Evolutionary conservation across 2,888 invertebrate species (phyloP), one percentile per base, ranked within the genome.

Genomic region (Steinernema scapterisci): DNA sequence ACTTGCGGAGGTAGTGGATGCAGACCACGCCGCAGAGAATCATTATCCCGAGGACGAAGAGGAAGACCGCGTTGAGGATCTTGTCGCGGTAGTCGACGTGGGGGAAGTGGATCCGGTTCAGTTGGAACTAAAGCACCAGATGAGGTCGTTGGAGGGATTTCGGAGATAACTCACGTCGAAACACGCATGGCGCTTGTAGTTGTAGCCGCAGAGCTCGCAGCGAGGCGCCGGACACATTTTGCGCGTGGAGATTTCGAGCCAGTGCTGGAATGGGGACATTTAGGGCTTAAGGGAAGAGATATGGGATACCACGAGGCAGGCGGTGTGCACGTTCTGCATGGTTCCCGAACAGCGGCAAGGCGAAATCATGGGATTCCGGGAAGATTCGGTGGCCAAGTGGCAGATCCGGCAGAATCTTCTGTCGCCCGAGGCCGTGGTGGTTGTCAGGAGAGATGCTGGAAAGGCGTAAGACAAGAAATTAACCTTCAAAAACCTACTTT

Each of bases 281-380:
- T 25, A 13, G 25, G 43, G 25, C 3, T 70, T 21, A 25, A 11
- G 13, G 13, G 13, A 11, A 16, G 19, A 70, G 25, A 25, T 52
- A 52, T 6, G 23, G 25, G 21, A 23, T 78, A 89, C 90, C 89
- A 89, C 88, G 21, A 91, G 86, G 85, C 91, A 91, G 71, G 88
- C 87, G 76, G 88, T 88, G 81, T 91, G 91, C 45, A 91, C 90
- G 83, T 88, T 90, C 79, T 89, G 88, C 83, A 91, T 88, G 16
- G 90, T 89, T 23, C 91, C 91, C 31, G 90, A 87, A 82, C 91
- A 91, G 48, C 90, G 85, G 81, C 91, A 91, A 0, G 91, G 91
- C 5, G 89, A 88, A 74, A 91, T 90, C 44, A 91, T 87, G 2
- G 88, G 87, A 75, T 88, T 82, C 75, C 83, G 75, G 13, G 52